Percentiles rank a stretch among this genome's conserved stretches.
These are phyloP conservation scores for Leptarthrus brevirostris DNA, from an alignment of 2,888 invertebrate genomes.

Conservation along the genomic window DNA sequence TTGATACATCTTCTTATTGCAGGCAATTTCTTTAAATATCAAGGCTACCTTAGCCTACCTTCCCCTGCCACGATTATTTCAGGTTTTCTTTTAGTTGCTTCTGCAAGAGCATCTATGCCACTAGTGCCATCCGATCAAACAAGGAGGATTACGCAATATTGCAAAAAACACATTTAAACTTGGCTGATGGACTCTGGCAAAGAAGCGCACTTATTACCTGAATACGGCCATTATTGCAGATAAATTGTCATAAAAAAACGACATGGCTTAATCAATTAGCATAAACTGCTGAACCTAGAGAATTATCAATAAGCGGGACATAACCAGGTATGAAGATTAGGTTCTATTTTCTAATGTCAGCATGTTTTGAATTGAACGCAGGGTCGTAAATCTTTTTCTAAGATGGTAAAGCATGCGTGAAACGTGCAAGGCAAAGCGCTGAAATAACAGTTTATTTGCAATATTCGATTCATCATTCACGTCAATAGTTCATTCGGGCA, in stretches of 20 bases:
- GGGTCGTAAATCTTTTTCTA: not conserved
- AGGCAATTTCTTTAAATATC: constrained; percentile 47
- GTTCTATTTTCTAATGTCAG: not conserved
- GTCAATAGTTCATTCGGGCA: constrained; percentile 37
- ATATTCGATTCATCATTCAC: constrained; percentile 22
- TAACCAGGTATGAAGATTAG: not conserved
- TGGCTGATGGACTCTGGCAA: not conserved
- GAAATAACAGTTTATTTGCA: not conserved
- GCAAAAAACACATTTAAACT: not conserved
- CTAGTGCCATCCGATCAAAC: constrained; percentile 8
- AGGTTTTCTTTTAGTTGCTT: not conserved
- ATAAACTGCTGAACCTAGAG: not conserved
- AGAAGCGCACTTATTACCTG: constrained; percentile 11
- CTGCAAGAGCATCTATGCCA: constrained; percentile 9
- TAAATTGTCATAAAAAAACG: constrained; percentile 23
- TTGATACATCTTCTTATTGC: constrained; percentile 13
- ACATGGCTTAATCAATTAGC: constrained; percentile 40
- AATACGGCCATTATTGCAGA: not conserved
- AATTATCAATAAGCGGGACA: not conserved
- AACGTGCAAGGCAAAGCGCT: not conserved
- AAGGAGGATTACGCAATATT: constrained; percentile 16
- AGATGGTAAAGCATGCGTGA: not conserved
- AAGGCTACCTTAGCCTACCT: constrained; percentile 23
- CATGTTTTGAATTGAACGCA: constrained; percentile 1
- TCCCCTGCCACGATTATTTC: not conserved